Conservation (phyloP, 1,140 invertebrate species). For the Sweltsa coloradensis region DNA sequence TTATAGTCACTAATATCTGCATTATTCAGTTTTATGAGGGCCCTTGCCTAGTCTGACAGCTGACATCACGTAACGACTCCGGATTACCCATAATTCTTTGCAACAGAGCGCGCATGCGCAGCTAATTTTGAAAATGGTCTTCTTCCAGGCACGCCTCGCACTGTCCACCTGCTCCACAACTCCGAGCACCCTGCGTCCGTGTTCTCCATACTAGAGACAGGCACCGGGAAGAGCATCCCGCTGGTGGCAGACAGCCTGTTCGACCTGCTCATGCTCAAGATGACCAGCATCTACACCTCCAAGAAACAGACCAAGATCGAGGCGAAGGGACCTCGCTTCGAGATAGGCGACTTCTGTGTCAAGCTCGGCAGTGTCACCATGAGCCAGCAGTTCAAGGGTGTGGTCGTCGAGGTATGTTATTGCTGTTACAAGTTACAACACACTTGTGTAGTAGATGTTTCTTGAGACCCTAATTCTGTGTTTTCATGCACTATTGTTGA, state of each 20-base stretch:
- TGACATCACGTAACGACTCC: no score
- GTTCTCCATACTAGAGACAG: conserved; percentile 83
- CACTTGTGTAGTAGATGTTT: no score
- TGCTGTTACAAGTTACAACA: no score
- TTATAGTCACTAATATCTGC: no score
- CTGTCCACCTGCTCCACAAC: conserved; percentile 85
- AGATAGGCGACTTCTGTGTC: conserved; percentile 86
- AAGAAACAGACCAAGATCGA: conserved; percentile 81
- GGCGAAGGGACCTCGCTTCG: conserved; percentile 83
- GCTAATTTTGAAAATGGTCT: no score
- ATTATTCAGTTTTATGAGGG: no score
- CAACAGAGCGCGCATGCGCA: no score
- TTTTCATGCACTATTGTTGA: no score
- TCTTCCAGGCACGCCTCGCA: conserved; percentile 44
- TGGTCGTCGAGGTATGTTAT: conserved; percentile 73
- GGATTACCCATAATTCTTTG: no score
- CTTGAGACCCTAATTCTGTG: no score
- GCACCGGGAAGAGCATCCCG: conserved; percentile 68
- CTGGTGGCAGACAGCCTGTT: conserved; percentile 83
- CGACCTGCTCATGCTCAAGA: conserved; percentile 81
- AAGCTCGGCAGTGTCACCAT: conserved; percentile 89
- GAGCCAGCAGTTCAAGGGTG: conserved; percentile 86
- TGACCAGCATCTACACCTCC: conserved; percentile 72
- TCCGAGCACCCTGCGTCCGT: conserved; percentile 90
- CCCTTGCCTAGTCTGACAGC: no score